These are phyloP conservation scores for Hoplias malabaricus DNA, from an alignment of 2,113 vertebrate genomes.

Conservation along the genomic window DNA sequence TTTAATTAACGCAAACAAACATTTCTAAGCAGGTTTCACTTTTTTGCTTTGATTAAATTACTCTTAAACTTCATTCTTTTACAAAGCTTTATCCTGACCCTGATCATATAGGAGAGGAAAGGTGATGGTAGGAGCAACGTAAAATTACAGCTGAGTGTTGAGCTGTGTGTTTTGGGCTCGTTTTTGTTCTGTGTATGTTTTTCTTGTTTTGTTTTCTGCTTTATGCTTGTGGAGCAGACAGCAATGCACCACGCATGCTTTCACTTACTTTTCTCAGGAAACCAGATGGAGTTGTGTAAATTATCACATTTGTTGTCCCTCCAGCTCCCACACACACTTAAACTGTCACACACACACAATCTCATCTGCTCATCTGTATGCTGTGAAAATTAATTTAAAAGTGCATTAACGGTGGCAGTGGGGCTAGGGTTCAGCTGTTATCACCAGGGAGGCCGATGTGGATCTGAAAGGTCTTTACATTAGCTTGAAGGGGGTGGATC, in stretches of 20 bases:
- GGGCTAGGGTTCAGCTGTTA: too few species aligned
- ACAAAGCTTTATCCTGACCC: neutral
- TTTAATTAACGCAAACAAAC: neutral
- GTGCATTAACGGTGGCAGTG: too few species aligned
- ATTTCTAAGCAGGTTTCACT: neutral
- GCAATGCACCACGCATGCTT: neutral
- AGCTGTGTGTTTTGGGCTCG: neutral
- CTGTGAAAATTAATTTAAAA: too few species aligned
- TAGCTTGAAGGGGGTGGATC: too few species aligned
- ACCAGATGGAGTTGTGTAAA: neutral
- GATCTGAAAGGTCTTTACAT: too few species aligned
- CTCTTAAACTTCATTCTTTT: neutral
- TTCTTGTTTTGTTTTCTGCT: neutral
- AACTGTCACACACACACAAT: neutral
- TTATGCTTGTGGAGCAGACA: neutral
- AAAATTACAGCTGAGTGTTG: neutral
- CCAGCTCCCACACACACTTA: neutral
- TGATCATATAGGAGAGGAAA: neutral
- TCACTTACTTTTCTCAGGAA: constrained; percentile 1
- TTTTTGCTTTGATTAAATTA: neutral
- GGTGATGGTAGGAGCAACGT: too few species aligned
- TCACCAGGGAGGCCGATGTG: too few species aligned
- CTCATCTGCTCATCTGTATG: too few species aligned
- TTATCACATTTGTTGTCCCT: constrained; percentile 5
- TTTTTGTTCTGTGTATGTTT: neutral